These are phyloP conservation scores for Chamaetylas fuelleborni DNA, from an alignment of 2,113 vertebrate genomes.

Conservation along the genomic window DNA sequence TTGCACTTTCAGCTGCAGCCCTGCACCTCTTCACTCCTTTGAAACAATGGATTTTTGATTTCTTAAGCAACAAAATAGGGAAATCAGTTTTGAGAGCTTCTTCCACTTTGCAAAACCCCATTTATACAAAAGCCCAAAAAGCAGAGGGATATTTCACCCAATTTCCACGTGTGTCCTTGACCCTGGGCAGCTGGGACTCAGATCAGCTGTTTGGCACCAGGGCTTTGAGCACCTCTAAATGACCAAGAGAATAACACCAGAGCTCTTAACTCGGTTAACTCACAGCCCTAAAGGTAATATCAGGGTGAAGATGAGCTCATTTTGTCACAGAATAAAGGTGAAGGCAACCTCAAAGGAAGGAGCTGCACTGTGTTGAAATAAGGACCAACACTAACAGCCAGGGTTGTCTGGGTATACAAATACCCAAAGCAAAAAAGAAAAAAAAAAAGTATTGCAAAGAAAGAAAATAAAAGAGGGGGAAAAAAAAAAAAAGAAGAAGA, in stretches of 20 bases:
- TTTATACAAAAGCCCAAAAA: not conserved
- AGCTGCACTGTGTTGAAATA: not conserved
- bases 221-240: not conserved
- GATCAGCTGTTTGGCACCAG: not conserved
- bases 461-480: fast-evolving
- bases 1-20: not conserved
- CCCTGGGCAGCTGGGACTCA: fast-evolving
- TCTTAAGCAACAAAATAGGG: not conserved
- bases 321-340: not conserved
- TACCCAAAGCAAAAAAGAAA: not conserved
- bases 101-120: not conserved
- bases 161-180: fast-evolving
- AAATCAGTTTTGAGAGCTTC: not conserved
- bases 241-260: not conserved
- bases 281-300: not conserved
- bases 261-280: not conserved
- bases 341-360: not conserved
- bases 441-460: not conserved
- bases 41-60: not conserved
- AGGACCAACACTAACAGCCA: not conserved
- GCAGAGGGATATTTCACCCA: not conserved
- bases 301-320: not conserved
- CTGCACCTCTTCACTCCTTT: not conserved
- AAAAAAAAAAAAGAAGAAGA: fast-evolving
- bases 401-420: not conserved